Evolutionary conservation across 2,797 vertebrate species (phyloP), one percentile per base, ranked within the genome.

Genomic region (Lagodon rhomboides): DNA sequence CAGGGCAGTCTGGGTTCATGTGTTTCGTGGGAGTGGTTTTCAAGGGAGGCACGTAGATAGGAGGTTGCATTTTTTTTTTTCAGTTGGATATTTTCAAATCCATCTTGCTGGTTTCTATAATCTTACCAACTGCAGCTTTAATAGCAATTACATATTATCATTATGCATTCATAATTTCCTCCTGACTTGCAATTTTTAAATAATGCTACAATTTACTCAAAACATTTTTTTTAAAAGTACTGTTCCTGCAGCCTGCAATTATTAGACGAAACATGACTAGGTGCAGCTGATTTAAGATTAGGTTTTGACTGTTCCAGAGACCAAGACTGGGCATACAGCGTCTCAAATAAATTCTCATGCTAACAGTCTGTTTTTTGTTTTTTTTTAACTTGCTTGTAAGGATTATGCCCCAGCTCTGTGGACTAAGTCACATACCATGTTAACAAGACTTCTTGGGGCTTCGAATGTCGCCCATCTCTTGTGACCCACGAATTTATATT

Each of bases 391-490:
- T 54, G 20, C 3, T 58, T 58, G 34, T 49, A 30, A 54, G 38
- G 18, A 13, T 11, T 17, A 46, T 23, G 51, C 22, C 15, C 25
- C 1, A 2, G 53, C 16, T 66, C 44, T 25, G 27, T 25, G 12
- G 46, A 11, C 54, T 43, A 30, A 30, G 54, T 20, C 73, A 75
- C 34, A 9, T 67, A 59, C 38, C 38, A 54, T 63, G 49, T 66
- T 41, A 66, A 66, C 30, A 74, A 41, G 53, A 49, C 20, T 58
- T 66, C 43, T 65, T 50, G 63, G 30, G 44, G 38, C 38, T 59
- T 44, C 11, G n/a, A 60, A 75, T 51, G 73, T 75, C 22, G 22
- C 46, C 44, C 41, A 65, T 75, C 62, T 66, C 63, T 50, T 55
- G 18, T 44, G 60, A 47, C 20, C 41, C 50, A 63, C n/a, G 6